A percentile compares a stretch with the other conserved stretches of the same genome.
phyloP scores from a whole-genome alignment of 2,113 vertebrate species.

The Mormoops blainvillei region DNA sequence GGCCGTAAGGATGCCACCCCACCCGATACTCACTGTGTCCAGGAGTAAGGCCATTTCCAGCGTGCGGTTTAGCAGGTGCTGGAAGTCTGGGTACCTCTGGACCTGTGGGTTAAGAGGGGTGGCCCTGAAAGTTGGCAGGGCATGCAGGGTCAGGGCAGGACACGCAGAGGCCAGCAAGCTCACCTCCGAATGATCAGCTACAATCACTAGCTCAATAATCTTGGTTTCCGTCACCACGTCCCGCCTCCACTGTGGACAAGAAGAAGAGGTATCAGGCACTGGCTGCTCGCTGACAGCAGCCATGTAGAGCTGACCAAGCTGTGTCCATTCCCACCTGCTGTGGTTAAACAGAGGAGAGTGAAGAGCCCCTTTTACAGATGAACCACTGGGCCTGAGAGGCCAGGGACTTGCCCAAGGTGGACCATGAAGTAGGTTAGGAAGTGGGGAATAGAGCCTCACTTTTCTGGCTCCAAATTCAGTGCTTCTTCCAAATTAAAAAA shows the following conservation, averaged over 20 bases:
- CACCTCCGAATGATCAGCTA: constrained; percentile 91
- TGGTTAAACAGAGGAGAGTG: background rate
- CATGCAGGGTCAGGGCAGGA: fast-evolving
- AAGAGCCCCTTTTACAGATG: background rate
- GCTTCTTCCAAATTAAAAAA: background rate
- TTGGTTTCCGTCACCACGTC: constrained; percentile 84
- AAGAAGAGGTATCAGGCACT: background rate
- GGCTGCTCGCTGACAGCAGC: background rate
- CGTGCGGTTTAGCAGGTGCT: constrained; percentile 83
- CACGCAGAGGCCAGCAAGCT: background rate
- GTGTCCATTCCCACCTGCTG: background rate
- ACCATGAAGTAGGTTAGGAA: background rate
- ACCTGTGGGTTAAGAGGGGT: constrained; percentile 75
- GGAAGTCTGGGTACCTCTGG: constrained; percentile 81
- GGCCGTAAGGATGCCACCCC: fast-evolving
- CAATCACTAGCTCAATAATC: constrained; percentile 92
- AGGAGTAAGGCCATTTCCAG: constrained; percentile 91
- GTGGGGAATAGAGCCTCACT: background rate
- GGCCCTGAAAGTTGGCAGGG: background rate
- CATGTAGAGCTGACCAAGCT: background rate
- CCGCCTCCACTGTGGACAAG: constrained; percentile 74
- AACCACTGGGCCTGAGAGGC: background rate
- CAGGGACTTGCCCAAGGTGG: background rate
- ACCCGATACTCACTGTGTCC: constrained; percentile 85
- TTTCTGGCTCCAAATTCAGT: background rate